A percentile compares a stretch with the other conserved stretches of the same genome.
These are phyloP conservation scores for Drosophila equinoxialis DNA, from an alignment of 1,140 invertebrate genomes.

Conservation along the genomic window DNA sequence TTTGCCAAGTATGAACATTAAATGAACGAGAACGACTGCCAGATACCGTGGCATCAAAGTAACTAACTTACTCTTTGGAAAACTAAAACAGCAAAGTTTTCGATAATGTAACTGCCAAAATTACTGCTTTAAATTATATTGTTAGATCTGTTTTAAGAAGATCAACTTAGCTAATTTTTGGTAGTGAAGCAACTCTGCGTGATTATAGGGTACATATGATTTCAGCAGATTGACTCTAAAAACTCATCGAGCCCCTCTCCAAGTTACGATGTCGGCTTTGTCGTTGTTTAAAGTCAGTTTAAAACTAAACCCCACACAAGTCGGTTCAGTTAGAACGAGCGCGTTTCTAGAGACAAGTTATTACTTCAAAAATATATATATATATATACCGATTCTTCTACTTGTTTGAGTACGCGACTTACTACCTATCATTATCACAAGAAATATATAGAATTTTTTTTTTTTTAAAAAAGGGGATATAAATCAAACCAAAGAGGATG, in stretches of 20 bases:
- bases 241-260: constrained; percentile 5
- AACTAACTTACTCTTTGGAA: no score
- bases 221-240: not conserved
- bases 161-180: no score
- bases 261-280: not conserved
- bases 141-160: no score
- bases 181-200: not conserved
- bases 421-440: constrained; percentile 7
- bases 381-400: not conserved
- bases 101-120: no score
- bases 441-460: constrained; percentile 11
- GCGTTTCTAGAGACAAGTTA: constrained; percentile 9
- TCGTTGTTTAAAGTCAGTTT: constrained; percentile 52
- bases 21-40: not conserved
- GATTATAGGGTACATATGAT: not conserved
- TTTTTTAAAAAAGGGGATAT: constrained; percentile 26
- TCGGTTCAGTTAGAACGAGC: constrained; percentile 48
- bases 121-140: no score
- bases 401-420: constrained; percentile 41
- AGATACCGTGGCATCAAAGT: not conserved
- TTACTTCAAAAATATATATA: not conserved
- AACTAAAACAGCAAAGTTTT: no score
- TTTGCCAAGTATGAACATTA: constrained; percentile 30
- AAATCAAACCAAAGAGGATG: constrained; percentile 45
- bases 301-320: constrained; percentile 56